Evolutionary conservation across 2,797 vertebrate species (phyloP).

Genomic region (Molossus alvarezi): DNA sequence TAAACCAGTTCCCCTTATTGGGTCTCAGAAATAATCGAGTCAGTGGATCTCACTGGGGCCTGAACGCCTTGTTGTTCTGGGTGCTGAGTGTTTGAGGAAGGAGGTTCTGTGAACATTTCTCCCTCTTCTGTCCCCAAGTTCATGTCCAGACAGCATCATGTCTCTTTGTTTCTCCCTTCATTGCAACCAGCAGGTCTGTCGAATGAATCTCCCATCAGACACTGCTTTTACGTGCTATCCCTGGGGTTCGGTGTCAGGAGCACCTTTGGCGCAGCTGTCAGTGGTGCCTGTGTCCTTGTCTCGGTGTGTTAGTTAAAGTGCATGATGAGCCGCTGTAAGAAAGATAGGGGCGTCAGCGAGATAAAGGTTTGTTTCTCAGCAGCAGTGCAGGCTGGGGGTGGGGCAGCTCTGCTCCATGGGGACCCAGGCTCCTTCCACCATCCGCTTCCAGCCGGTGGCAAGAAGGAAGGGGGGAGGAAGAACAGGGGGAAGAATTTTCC

Average conservation of each 20-base stretch:
- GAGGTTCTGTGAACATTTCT: not conserved
- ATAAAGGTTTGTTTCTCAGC: not conserved
- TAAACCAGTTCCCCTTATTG: slow-evolving; percentile 23
- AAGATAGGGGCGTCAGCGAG: not conserved
- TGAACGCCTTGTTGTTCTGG: slow-evolving; percentile 47
- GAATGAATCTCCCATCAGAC: not conserved
- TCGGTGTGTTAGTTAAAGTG: not conserved
- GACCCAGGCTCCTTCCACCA: not conserved
- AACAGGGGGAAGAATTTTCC: not conserved
- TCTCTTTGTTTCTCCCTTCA: not conserved
- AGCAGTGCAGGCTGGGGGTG: not conserved
- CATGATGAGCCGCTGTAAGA: not conserved
- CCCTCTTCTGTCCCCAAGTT: not conserved
- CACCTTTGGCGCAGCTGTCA: rapidly evolving
- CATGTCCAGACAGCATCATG: not conserved
- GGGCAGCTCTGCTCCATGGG: rapidly evolving
- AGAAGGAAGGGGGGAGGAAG: not conserved
- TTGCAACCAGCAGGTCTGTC: not conserved
- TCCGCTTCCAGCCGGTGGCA: not conserved
- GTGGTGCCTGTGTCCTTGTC: not conserved
- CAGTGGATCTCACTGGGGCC: not conserved
- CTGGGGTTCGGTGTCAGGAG: not conserved
- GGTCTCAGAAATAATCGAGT: slow-evolving; percentile 15
- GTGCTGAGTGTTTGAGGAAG: not conserved
- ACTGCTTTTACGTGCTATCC: not conserved